These are phyloP conservation scores for Odontothrips loti DNA, from an alignment of 2,888 invertebrate genomes.

Conservation along the genomic window DNA sequence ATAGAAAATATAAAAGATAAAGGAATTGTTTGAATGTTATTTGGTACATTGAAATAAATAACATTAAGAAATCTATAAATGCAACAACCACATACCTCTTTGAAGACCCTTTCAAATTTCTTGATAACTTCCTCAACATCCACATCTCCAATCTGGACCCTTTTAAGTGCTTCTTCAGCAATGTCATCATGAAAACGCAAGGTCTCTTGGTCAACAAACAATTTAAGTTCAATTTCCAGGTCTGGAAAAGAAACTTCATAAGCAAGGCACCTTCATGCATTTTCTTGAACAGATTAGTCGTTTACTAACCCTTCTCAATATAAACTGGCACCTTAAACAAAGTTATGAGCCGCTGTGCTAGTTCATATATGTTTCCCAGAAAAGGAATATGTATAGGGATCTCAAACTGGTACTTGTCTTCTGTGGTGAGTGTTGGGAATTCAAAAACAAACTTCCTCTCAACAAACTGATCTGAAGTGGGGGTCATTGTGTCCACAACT, in stretches of 20 bases:
- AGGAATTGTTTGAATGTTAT: neutral
- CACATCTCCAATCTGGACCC: conserved; percentile 58
- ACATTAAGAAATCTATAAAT: conserved; percentile 5
- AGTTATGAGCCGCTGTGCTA: conserved; percentile 60
- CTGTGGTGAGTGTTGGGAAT: conserved; percentile 57
- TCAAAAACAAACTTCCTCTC: neutral
- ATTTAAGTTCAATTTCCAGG: conserved; percentile 55
- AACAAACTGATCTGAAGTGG: neutral
- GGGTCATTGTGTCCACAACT: neutral
- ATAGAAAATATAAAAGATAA: conserved; percentile 30
- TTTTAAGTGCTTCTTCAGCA: conserved; percentile 58
- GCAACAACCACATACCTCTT: conserved; percentile 49
- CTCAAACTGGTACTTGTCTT: conserved; percentile 54
- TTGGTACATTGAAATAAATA: neutral
- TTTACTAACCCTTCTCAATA: conserved; percentile 57
- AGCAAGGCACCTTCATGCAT: too few species aligned
- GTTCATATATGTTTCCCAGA: conserved; percentile 57
- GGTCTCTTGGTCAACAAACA: conserved; percentile 64
- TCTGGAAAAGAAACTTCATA: conserved; percentile 47
- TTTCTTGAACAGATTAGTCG: neutral
- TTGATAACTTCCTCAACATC: conserved; percentile 72
- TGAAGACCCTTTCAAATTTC: conserved; percentile 74
- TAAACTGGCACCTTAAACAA: conserved; percentile 67
- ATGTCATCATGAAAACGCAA: conserved; percentile 62
- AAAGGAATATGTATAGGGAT: conserved; percentile 61